Percentiles rank a stretch among this genome's conserved stretches.
Conservation (phyloP, 2,797 vertebrate genomes). For the Phataginus tetradactyla region DNA sequence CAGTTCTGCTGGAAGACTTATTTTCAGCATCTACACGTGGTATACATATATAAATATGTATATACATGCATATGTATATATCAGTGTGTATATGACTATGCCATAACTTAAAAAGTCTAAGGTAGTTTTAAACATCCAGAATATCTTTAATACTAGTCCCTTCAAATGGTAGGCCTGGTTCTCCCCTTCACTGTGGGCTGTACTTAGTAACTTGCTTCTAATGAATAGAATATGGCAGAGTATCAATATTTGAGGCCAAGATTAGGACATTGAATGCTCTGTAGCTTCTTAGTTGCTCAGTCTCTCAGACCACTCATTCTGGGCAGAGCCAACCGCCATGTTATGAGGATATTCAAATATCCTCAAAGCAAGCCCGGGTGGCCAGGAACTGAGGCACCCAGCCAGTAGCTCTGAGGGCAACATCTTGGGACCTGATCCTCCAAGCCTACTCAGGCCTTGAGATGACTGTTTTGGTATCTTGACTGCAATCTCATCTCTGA, state of each 20-base stretch:
- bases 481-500: not conserved
- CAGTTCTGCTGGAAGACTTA: not conserved
- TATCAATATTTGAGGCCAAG: not conserved
- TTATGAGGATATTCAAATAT: not conserved
- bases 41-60: not conserved
- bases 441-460: not conserved
- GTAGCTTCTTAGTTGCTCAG: not conserved
- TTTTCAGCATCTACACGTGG: not conserved
- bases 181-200: not conserved
- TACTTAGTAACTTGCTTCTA: not conserved
- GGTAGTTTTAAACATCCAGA: not conserved
- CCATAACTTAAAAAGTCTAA: not conserved
- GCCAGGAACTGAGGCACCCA: not conserved
- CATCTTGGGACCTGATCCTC: not conserved
- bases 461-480: not conserved
- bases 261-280: not conserved
- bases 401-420: fast-evolving
- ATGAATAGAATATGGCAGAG: not conserved
- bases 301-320: not conserved
- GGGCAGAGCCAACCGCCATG: not conserved
- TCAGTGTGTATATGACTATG: not conserved
- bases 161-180: not conserved
- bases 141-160: not conserved
- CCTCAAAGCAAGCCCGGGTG: fast-evolving
- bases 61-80: not conserved